Conservation (phyloP, 2,797 vertebrate genomes). For the Paguma larvata region DNA sequence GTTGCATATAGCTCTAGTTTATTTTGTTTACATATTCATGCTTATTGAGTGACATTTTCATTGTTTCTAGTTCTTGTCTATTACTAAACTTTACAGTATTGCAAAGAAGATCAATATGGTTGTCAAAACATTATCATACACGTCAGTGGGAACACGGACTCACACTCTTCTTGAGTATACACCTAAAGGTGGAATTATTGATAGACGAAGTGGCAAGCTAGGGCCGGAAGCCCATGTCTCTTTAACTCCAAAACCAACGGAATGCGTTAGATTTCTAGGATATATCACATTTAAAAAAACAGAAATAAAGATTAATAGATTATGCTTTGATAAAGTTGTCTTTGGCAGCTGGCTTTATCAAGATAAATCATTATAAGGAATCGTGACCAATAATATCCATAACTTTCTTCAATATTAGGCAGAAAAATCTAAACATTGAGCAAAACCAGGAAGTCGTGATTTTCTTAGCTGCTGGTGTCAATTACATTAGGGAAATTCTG, state of each 20-base stretch:
- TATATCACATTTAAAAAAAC: not conserved
- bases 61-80: not conserved
- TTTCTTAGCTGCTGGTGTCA: not conserved
- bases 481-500: not conserved
- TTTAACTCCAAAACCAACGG: not conserved
- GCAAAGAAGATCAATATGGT: not conserved
- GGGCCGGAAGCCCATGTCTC: not conserved
- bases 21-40: not conserved
- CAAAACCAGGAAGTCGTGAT: not conserved
- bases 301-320: not conserved
- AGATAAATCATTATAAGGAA: conserved; percentile 18
- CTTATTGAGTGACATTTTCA: conserved; percentile 5
- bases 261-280: not conserved
- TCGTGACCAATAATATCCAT: not conserved
- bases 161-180: not conserved
- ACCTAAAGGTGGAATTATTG: not conserved
- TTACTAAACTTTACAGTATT: not conserved
- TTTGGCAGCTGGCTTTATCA: not conserved
- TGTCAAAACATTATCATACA: not conserved
- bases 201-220: not conserved
- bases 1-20: not conserved
- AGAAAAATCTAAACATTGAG: conserved; percentile 58
- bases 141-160: not conserved
- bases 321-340: not conserved
- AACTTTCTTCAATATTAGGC: conserved; percentile 6